A percentile compares a stretch with the other conserved stretches of the same genome.
Evolutionary conservation across 1,140 invertebrate species (phyloP).

Genomic region (Ips typographus): DNA sequence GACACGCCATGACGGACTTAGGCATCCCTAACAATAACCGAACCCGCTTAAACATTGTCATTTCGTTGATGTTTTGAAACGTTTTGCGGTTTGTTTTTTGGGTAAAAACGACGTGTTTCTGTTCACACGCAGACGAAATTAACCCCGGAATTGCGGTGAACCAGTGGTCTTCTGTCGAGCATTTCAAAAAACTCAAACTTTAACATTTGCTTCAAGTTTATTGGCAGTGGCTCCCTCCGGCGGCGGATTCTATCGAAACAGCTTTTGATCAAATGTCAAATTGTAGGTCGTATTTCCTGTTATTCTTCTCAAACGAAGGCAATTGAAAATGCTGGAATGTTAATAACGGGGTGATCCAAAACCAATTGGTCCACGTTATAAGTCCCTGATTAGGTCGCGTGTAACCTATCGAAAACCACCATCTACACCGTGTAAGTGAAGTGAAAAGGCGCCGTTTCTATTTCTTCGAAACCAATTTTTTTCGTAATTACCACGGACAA

Average conservation of each 20-base stretch:
- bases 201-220: too few relatives aligned
- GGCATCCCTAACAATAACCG: constrained; percentile 31
- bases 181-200: too few relatives aligned
- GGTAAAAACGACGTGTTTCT: constrained; percentile 23
- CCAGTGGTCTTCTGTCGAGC: too few relatives aligned
- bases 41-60: constrained; percentile 36
- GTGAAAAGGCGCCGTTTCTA: constrained; percentile 19
- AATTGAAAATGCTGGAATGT: too few relatives aligned
- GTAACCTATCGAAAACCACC: constrained; percentile 1
- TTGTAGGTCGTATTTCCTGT: too few relatives aligned
- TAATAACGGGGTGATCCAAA: too few relatives aligned
- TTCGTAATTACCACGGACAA: constrained; percentile 1
- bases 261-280: too few relatives aligned
- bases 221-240: too few relatives aligned
- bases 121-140: constrained; percentile 30
- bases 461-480: constrained; percentile 17
- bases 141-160: background rate
- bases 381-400: background rate
- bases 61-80: constrained; percentile 25
- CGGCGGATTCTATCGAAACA: too few relatives aligned
- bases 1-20: constrained; percentile 16
- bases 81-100: constrained; percentile 24
- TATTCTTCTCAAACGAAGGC: too few relatives aligned
- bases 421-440: constrained; percentile 24
- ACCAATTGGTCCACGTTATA: too few relatives aligned